Conservation (phyloP, 2,113 vertebrate species). For the Hirundichthys speculiger region DNA sequence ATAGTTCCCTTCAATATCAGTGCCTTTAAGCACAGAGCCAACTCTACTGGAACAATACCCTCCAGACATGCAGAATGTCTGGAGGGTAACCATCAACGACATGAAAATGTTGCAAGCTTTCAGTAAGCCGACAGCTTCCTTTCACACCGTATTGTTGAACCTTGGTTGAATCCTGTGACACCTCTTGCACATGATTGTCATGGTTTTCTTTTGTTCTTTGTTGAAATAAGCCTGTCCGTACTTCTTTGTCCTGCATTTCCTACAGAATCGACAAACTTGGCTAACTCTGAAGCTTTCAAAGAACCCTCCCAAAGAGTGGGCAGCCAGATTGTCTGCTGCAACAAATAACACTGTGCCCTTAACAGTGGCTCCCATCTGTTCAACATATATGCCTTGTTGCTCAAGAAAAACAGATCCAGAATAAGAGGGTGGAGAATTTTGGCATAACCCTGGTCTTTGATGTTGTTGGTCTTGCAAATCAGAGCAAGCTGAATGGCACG, state of each 20-base stretch:
- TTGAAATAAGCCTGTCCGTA: constrained; percentile 4
- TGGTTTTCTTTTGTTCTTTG: constrained; percentile 31
- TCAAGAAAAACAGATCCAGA: constrained; percentile 17
- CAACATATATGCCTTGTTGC: constrained; percentile 16
- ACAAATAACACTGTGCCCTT: constrained; percentile 17
- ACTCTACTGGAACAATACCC: neutral
- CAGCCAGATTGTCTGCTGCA: neutral
- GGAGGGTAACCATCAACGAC: constrained; percentile 16
- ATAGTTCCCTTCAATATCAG: constrained; percentile 25
- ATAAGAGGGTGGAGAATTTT: constrained; percentile 9
- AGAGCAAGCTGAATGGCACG: constrained; percentile 28
- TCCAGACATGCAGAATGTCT: constrained; percentile 34
- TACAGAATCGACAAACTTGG: neutral
- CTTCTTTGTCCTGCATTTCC: constrained; percentile 24
- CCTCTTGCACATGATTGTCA: constrained; percentile 24
- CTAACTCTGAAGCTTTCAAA: constrained; percentile 17
- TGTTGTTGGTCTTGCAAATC: constrained; percentile 9
- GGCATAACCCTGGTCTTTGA: constrained; percentile 12
- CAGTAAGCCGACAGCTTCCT: neutral
- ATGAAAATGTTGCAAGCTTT: constrained; percentile 39
- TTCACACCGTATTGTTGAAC: constrained; percentile 15
- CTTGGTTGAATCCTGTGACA: neutral
- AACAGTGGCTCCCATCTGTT: neutral
- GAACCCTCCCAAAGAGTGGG: constrained; percentile 22
- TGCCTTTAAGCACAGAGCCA: constrained; percentile 10